Conservation (phyloP, 2,113 vertebrate genomes). For the Cryptoleucopteryx plumbea region DNA sequence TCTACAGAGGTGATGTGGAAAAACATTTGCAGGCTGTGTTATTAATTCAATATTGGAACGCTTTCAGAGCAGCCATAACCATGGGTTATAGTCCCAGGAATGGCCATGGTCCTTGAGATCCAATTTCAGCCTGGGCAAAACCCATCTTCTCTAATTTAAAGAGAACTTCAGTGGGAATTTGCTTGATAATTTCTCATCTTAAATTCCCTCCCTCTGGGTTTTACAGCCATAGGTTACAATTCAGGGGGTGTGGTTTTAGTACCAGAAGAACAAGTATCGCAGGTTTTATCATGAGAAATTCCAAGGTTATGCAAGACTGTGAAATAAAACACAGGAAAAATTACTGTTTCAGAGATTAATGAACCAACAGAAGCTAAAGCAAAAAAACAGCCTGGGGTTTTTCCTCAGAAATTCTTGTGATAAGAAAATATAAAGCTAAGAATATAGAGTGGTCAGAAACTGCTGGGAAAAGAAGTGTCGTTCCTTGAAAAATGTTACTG, state of each 20-base stretch:
- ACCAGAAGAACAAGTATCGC: slow-evolving; percentile 1
- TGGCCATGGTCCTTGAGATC: background rate
- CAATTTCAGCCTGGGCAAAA: background rate
- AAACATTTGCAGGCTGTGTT: background rate
- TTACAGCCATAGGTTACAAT: background rate
- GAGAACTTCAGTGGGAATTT: background rate
- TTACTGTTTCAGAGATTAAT: background rate
- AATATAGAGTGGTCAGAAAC: background rate
- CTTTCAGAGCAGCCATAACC: background rate
- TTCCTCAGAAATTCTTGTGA: background rate
- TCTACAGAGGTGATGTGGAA: background rate
- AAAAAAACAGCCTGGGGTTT: background rate
- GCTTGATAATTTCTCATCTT: background rate
- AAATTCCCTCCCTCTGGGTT: background rate
- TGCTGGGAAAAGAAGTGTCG: background rate
- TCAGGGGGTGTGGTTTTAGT: background rate
- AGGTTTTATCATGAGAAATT: slow-evolving; percentile 2
- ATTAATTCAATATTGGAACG: background rate
- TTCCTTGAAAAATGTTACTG: background rate
- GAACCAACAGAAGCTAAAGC: background rate
- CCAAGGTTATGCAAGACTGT: background rate
- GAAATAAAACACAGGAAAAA: background rate
- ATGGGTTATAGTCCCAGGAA: background rate
- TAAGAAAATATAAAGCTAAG: background rate
- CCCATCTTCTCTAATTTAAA: background rate